Base-by-base conservation (phyloP, 2,888 invertebrate species). In the Melipona beecheii region DNA sequence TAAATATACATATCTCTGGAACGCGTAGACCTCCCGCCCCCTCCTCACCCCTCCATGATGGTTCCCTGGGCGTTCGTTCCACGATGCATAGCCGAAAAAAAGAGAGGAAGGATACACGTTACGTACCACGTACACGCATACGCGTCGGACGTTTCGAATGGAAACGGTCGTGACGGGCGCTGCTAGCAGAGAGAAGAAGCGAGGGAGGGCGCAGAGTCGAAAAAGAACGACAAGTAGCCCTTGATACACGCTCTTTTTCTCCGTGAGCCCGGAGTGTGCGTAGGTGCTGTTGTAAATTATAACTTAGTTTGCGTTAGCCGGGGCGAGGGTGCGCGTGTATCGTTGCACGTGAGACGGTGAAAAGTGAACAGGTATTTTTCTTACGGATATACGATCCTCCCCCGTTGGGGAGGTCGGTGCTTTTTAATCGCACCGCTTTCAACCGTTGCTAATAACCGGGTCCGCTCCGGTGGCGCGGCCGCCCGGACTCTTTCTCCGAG, bases 1-100 rank as follows among this genome's bases (percentile, higher is more conserved):
- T 90, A 90, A 88, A 82, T 86, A 65, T 65, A 65, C 27, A 89
- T 75, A 85, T 56, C 71, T 60, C 52, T 75, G 21, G 79, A 71
- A 77, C 60, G 62, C 60, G n/a, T n/a, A 50, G 13, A 15, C 50
- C 3, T n/a, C n/a, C n/a, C n/a, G n/a, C n/a, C n/a, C n/a, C n/a
- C n/a, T n/a, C n/a, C n/a, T 17, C 49, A 9, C 50, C 50, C 50
- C 50, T 2, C 50, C 50, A 17, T 50, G 50, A 50, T 3, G 56
- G n/a, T 49, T 43, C 66, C 6, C 17, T 52, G 52, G 19, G n/a
- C 52, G 66, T 66, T 56, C 50, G 75, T 24, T 66, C 24, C 54
- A 54, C 62, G 80, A 66, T 66, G 62, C 76, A 56, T 21, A 58
- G 24, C 65, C 69, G 78, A 78, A 56, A 81, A 81, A 78, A 72